Conservation (phyloP, 2,113 vertebrate genomes). For the Eonycteris spelaea region DNA sequence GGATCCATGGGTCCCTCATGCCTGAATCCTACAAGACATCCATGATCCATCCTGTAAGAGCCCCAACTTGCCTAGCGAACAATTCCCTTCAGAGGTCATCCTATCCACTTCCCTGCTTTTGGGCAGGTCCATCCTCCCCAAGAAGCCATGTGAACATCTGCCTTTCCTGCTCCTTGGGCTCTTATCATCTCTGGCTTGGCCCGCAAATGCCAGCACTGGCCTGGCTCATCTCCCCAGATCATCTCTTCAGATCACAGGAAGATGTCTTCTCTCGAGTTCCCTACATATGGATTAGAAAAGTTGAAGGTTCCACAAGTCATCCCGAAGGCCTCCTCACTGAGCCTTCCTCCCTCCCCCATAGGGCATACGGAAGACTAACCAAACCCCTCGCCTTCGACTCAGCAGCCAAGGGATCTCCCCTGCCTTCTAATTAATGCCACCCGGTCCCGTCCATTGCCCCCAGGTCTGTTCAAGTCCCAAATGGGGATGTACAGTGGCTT, state of each 20-base stretch:
- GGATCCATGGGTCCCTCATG: neutral
- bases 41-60: too few species aligned
- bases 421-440: constrained; percentile 40
- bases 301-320: neutral
- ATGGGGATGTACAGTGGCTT: neutral
- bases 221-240: neutral
- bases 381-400: neutral
- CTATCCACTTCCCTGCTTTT: neutral
- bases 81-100: neutral
- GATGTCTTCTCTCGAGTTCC: neutral
- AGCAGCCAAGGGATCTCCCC: neutral
- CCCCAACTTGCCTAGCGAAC: neutral
- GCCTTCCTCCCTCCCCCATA: neutral
- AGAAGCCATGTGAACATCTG: fast-evolving
- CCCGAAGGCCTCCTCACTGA: neutral
- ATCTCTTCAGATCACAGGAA: neutral
- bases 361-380: neutral
- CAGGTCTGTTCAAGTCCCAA: constrained; percentile 20
- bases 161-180: neutral
- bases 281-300: neutral
- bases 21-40: neutral
- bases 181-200: neutral
- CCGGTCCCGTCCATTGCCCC: neutral
- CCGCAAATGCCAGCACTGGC: neutral
- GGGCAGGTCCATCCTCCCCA: neutral